Base-by-base conservation (phyloP, 2,888 invertebrate species). In the Eremobia ochroleuca region DNA sequence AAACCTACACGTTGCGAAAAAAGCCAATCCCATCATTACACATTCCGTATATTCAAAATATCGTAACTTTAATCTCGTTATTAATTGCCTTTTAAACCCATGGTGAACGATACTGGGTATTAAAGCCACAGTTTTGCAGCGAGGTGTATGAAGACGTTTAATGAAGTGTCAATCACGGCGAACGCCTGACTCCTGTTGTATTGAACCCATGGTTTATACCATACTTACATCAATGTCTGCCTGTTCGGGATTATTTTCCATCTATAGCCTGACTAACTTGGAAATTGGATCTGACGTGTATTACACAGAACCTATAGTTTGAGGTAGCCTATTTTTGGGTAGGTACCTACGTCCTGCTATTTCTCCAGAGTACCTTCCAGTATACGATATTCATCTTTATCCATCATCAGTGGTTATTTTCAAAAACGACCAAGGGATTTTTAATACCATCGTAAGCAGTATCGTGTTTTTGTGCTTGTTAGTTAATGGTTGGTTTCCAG, bases 141-240 rank as follows among this genome's bases (percentile, higher is more conserved):
- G 28, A 18, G 25, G 75, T 73, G 46, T 40, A 43, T 40, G 46
- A 81, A 79, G 71, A 77, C 40, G 71, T 76, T 81, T 68, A 79
- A 80, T 82, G 34, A 64, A 40, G 13, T 76, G 82, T 61, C 82
- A 65, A 59, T 82, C 82, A 80, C 31, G 40, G 43, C n/a, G 37
- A 65, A 18, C 31, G 18, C 4, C 28, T 21, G 55, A 37, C 43
- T 55, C 21, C 15, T 64, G 34, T 82, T 76, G 18, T 58, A 58
- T 64, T 55, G 37, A 52, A 62, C 8, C 25, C 28, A 58, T 28
- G 18, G 43, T 31, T 34, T 69, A 61, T 31, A 31, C 8, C 21
- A 31, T 31, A 21, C 18, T 46, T 37, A 31, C 18, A 28, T 58
- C 55, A 76, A 77, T 55, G 4, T 31, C 21, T 73, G 59, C 34